These are phyloP conservation scores for Polydrusus cervinus DNA, from an alignment of 2,888 invertebrate species.

Conservation along the genomic window DNA sequence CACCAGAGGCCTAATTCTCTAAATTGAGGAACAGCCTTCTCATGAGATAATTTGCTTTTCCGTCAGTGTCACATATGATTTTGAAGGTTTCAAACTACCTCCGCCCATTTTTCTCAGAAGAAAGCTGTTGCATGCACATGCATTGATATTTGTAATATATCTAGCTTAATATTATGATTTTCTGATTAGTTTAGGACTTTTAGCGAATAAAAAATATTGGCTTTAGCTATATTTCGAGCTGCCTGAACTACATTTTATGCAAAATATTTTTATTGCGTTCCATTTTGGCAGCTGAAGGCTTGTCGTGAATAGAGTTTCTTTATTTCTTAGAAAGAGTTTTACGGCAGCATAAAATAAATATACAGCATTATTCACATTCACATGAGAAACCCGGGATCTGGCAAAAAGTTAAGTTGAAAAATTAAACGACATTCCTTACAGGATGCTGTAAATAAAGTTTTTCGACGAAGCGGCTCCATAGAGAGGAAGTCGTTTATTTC, in stretches of 20 bases:
- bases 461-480: constrained; percentile 68
- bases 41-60: no score
- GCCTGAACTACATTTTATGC: constrained; percentile 7
- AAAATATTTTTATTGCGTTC: constrained; percentile 8
- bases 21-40: no score
- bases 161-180: no score
- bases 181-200: no score
- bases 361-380: constrained; percentile 52
- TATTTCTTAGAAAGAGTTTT: constrained; percentile 33
- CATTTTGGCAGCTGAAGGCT: constrained; percentile 32
- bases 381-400: constrained; percentile 50
- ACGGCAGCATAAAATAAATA: constrained; percentile 51
- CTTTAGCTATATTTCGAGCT: not conserved
- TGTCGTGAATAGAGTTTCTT: constrained; percentile 40
- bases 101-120: no score
- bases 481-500: constrained; percentile 70
- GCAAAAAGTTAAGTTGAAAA: constrained; percentile 52
- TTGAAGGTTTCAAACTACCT: no score
- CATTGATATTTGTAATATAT: no score
- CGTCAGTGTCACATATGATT: no score
- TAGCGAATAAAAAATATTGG: no score
- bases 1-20: no score
- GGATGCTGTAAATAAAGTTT: constrained; percentile 70
- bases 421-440: constrained; percentile 55
- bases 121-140: no score